Evolutionary conservation across 2,113 vertebrate genomes (phyloP).

Genomic region (Rhegmatorhina hoffmannsi): DNA sequence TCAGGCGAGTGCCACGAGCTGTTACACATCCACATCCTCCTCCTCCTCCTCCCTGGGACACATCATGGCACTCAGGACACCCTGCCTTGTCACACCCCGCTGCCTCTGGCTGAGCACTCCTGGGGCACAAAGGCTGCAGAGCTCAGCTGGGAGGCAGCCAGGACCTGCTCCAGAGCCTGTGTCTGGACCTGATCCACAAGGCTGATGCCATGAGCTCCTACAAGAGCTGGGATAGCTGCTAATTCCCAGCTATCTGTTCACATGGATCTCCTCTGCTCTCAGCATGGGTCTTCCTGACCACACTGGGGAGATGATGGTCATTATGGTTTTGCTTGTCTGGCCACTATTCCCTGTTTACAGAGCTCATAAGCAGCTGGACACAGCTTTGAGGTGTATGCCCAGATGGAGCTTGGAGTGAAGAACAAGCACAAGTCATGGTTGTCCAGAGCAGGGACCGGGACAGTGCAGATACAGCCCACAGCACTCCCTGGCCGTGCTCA

Average conservation of each 20-base stretch:
- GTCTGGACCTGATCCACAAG: neutral
- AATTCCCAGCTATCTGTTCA: neutral
- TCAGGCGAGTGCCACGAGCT: neutral
- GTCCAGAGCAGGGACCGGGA: neutral
- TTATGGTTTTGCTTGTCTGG: neutral
- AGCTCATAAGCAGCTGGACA: neutral
- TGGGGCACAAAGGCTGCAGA: neutral
- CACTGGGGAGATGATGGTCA: neutral
- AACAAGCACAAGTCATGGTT: neutral
- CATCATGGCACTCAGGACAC: neutral
- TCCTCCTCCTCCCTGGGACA: neutral
- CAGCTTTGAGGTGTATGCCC: neutral
- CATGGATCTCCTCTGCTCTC: neutral
- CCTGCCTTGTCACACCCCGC: neutral
- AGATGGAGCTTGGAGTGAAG: neutral
- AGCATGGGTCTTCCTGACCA: neutral
- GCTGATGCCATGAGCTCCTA: neutral
- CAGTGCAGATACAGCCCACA: neutral
- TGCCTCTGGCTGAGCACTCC: neutral
- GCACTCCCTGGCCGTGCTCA: accelerated
- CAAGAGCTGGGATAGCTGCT: neutral
- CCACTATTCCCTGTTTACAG: neutral
- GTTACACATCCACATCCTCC: neutral
- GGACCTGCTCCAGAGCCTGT: neutral
- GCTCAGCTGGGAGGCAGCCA: neutral